These are phyloP conservation scores for Misgurnus mizolepis DNA, from an alignment of 2,113 vertebrate species.

Conservation along the genomic window DNA sequence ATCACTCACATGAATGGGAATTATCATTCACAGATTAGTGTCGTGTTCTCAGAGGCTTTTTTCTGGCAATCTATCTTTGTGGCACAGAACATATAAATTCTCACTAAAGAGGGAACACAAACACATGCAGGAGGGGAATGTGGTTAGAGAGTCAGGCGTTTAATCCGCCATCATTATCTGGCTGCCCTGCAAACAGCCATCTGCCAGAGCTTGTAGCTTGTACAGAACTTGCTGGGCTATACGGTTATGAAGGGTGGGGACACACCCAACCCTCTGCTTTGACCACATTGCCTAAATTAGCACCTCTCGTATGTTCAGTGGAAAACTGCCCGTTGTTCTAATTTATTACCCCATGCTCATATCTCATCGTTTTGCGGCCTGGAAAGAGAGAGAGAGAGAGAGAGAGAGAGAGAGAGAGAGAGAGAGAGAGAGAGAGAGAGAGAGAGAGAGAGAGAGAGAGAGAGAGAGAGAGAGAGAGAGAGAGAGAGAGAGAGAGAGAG, in stretches of 20 bases:
- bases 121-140: conserved; percentile 62
- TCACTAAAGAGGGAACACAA: conserved; percentile 71
- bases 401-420: not conserved
- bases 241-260: conserved; percentile 63
- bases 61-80: conserved; percentile 67
- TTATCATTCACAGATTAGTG: conserved; percentile 66
- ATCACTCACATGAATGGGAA: conserved; percentile 66
- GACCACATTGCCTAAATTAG: conserved; percentile 48
- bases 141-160: conserved; percentile 69
- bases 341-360: conserved; percentile 3
- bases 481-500: not conserved
- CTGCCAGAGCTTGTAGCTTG: conserved; percentile 69
- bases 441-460: too few relatives aligned
- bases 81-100: conserved; percentile 70
- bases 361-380: conserved; percentile 30
- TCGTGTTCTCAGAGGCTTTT: conserved; percentile 62
- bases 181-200: conserved; percentile 69
- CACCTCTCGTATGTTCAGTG: conserved; percentile 32
- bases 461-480: too few relatives aligned
- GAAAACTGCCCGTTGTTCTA: conserved; percentile 38
- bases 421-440: too few relatives aligned
- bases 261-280: conserved; percentile 57
- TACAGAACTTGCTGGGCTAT: conserved; percentile 50
- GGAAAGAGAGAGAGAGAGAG: not conserved
- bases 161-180: conserved; percentile 77